Percentiles rank a stretch among this genome's conserved stretches.
phyloP scores from a whole-genome alignment of 2,113 vertebrate species.

The Forbesichthys papilliferus region DNA sequence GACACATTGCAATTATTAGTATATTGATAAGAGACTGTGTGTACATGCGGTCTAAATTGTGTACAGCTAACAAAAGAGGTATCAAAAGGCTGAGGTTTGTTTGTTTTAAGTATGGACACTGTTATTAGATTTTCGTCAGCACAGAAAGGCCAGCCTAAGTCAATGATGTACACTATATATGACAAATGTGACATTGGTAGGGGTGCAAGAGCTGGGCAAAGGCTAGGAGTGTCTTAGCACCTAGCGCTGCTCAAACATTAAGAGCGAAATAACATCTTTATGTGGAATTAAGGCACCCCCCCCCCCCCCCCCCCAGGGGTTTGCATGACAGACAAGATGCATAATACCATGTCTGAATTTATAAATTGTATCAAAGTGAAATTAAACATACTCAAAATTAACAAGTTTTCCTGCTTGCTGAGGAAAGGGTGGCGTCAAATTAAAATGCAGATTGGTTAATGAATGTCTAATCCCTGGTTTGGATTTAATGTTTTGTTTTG shows the following conservation, averaged over 20 bases:
- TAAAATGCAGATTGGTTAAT: slow-evolving; percentile 37
- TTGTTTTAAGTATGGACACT: not conserved
- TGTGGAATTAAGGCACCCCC: slow-evolving; percentile 10
- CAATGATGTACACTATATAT: slow-evolving; percentile 8
- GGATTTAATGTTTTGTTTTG: slow-evolving; percentile 12
- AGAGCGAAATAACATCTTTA: not conserved
- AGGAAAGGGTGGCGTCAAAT: slow-evolving; percentile 30
- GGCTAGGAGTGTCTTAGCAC: slow-evolving; percentile 24
- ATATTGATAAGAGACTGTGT: not conserved
- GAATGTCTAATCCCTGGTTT: slow-evolving; percentile 32
- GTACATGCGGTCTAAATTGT: no score
- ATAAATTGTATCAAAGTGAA: slow-evolving; percentile 36
- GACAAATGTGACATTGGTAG: slow-evolving; percentile 8
- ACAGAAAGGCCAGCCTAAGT: slow-evolving; percentile 47
- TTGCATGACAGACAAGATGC: not conserved
- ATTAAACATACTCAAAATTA: slow-evolving; percentile 13
- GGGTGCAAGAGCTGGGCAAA: slow-evolving; percentile 25
- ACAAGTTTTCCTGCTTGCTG: slow-evolving; percentile 3
- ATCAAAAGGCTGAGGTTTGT: slow-evolving; percentile 1
- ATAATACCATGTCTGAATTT: not conserved
- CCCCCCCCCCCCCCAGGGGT: not conserved
- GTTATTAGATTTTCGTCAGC: slow-evolving; percentile 11
- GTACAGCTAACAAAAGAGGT: no score
- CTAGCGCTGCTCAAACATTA: slow-evolving; percentile 1
- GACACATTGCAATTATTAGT: not conserved